Evolutionary conservation across 2,797 vertebrate species (phyloP).

Genomic region (Enteromius mattozi): DNA sequence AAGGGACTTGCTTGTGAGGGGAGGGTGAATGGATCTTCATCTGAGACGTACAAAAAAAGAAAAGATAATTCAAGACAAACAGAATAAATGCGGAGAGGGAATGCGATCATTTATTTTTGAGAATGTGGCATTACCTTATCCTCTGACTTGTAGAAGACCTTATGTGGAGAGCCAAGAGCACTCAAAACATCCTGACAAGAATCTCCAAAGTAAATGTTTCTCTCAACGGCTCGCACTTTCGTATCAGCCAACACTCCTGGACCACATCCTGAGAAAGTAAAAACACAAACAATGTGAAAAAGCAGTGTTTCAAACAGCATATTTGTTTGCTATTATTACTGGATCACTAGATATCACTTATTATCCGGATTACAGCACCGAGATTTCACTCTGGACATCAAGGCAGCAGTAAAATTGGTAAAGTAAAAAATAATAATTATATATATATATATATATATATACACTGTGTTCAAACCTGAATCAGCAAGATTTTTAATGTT

Average conservation of each 20-base stretch:
- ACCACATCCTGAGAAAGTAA: conserved; percentile 81
- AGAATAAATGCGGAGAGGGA: not conserved
- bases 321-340: not conserved
- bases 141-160: conserved; percentile 98
- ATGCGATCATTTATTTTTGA: not conserved
- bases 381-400: not conserved
- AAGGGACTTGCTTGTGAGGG: conserved; percentile 97
- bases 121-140: conserved; percentile 85
- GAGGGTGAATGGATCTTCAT: conserved; percentile 99
- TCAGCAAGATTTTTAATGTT: no score
- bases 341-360: not conserved
- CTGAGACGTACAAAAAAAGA: conserved; percentile 69
- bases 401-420: not conserved
- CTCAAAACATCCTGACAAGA: conserved; percentile 97
- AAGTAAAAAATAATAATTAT: no score
- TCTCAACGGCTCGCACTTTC: conserved; percentile 91
- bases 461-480: not conserved
- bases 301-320: not conserved
- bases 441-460: no score
- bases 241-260: conserved; percentile 89
- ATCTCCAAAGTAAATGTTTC: conserved; percentile 94
- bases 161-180: conserved; percentile 94
- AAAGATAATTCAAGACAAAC: not conserved
- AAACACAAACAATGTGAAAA: conserved; percentile 21
- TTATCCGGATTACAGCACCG: not conserved